Percentiles rank a stretch among this genome's conserved stretches.
Evolutionary conservation across 1,140 invertebrate genomes (phyloP).

Genomic region (Nylanderia fulva): DNA sequence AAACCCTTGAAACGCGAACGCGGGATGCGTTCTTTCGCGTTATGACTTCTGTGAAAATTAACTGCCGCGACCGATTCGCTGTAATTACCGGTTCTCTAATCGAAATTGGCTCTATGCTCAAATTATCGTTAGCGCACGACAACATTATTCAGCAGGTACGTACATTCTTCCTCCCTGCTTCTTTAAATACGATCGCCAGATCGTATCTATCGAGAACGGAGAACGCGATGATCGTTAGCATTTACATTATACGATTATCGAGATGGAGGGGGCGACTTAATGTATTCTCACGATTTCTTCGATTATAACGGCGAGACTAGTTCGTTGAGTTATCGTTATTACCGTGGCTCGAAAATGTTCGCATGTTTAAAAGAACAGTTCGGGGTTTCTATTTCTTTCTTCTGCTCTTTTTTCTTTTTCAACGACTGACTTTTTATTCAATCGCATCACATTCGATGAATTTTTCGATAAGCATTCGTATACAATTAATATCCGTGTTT

Average conservation of each 20-base stretch:
- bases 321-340: slow-evolving; percentile 41
- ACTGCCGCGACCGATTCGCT: slow-evolving; percentile 17
- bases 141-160: slow-evolving; percentile 36
- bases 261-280: slow-evolving; percentile 4
- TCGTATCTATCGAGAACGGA: slow-evolving; percentile 31
- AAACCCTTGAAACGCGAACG: neutral
- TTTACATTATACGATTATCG: slow-evolving; percentile 45
- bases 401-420: neutral
- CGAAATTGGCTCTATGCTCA: slow-evolving; percentile 40
- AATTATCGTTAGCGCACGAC: slow-evolving; percentile 20
- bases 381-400: neutral
- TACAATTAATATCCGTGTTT: neutral
- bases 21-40: slow-evolving; percentile 1
- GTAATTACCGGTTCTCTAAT: slow-evolving; percentile 51
- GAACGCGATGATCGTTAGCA: slow-evolving; percentile 39
- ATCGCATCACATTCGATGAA: neutral
- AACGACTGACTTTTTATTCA: neutral
- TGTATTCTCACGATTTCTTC: slow-evolving; percentile 34
- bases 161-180: neutral
- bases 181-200: slow-evolving; percentile 19
- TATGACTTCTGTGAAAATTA: slow-evolving; percentile 50
- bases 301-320: slow-evolving; percentile 36
- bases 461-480: neutral
- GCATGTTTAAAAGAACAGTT: neutral
- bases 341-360: neutral